Evolutionary conservation across 1,140 invertebrate genomes (phyloP), one percentile per base, ranked within the genome.

Genomic region (Drosophila quadrilineata): DNA sequence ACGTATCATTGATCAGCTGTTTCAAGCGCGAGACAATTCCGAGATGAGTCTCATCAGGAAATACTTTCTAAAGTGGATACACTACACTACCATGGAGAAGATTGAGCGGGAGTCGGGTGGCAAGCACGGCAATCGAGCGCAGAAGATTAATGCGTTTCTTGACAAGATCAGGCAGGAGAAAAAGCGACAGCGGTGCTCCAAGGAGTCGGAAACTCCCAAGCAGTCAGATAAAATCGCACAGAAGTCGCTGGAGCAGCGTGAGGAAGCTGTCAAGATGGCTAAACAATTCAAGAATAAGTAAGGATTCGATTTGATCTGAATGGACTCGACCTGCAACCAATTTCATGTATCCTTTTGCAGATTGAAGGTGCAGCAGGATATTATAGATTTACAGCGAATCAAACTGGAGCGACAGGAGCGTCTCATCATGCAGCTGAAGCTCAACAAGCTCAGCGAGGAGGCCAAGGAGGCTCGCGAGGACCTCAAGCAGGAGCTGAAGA

Each of bases 361-460:
- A 65, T 92, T 92, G 14, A 92, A 92, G 74, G 90, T 92, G 9
- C 93, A 94, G 84, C 92, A 93, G 79, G 90, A 92, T 56, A 92
- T 93, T 29, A 94, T 94, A 33, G 91, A 93, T 24, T 62, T 92
- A 6, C 93, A 93, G 75, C 92, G 92, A 72, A 88, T 91, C 3
- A 93, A 93, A 88, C 74, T 94, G 53, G 91, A 93, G 63, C 91
- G 93, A 48, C 93, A 94, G 88, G 91, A 92, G 46, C 91, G 92
- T 71, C 53, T 93, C 1, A 94, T 94, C 48, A 91, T 93, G 84
- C 91, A 93, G 75, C 75, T 94, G 0, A 93, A 93, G 71, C 88
- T 93, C 21, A 92, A 92, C 22, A 93, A 92, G 76, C 91, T 94
- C 16, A 75, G 92, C 29, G 91, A 93, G 53, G 91, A 92, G 50